These are phyloP conservation scores for Drosophila lowei DNA, from an alignment of 1,140 invertebrate genomes.

Conservation along the genomic window DNA sequence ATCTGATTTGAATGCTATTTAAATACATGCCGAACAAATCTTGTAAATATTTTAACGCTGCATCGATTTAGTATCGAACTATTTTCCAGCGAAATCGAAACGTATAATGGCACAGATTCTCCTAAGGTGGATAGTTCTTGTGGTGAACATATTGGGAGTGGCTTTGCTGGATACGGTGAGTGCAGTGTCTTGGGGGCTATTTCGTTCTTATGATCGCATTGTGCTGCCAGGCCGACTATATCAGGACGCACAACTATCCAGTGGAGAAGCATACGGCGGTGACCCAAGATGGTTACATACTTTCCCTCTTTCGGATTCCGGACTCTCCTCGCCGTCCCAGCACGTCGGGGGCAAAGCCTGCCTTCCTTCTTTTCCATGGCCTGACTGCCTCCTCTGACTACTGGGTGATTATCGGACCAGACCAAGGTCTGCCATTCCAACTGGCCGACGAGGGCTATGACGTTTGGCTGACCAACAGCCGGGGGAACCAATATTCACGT, in stretches of 20 bases:
- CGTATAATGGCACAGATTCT: no score
- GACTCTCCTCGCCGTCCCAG: slow-evolving; percentile 9
- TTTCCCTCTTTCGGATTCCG: slow-evolving; percentile 82
- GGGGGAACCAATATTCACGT: slow-evolving; percentile 19
- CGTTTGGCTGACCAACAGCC: slow-evolving; percentile 84
- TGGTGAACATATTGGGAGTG: background rate
- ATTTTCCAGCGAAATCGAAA: no score
- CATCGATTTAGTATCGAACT: no score
- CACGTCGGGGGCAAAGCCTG: slow-evolving; percentile 21
- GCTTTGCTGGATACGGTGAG: background rate
- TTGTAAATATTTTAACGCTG: no score
- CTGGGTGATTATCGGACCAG: slow-evolving; percentile 87
- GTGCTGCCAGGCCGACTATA: background rate
- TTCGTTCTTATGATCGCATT: background rate
- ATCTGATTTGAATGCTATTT: no score
- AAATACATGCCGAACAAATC: no score
- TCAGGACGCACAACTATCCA: slow-evolving; percentile 84
- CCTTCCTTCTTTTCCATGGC: slow-evolving; percentile 89
- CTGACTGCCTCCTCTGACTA: slow-evolving; percentile 87
- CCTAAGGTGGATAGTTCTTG: background rate
- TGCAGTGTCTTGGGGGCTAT: background rate
- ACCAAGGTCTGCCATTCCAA: slow-evolving; percentile 84
- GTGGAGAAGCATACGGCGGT: slow-evolving; percentile 83
- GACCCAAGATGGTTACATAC: slow-evolving; percentile 85
- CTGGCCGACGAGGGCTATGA: slow-evolving; percentile 89